Percentiles rank a stretch among this genome's conserved stretches.
Conservation (phyloP, 2,113 vertebrate genomes). For the Cryptomyrus ogoouensis region DNA sequence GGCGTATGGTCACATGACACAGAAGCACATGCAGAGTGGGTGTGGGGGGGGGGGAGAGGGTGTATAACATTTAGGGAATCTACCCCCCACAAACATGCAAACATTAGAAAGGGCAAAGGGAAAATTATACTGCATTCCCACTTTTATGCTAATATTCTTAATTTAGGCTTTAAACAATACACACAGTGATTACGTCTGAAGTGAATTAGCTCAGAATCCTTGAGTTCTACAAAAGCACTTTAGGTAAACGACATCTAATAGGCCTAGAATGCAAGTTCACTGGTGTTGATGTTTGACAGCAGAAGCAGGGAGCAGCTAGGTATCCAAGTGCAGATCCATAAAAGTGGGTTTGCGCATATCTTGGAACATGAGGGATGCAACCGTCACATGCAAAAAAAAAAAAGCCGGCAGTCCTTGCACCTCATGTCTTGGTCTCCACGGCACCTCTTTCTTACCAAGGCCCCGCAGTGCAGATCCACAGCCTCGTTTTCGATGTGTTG, state of each 20-base stretch:
- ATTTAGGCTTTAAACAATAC: not conserved
- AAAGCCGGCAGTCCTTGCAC: not conserved
- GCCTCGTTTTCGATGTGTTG: not conserved
- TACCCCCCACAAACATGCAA: conserved; percentile 27
- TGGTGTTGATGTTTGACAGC: not conserved
- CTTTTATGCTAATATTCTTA: conserved; percentile 21
- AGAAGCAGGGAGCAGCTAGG: not conserved
- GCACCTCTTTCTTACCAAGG: not conserved
- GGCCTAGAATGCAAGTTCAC: not conserved
- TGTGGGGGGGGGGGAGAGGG: conserved; percentile 20
- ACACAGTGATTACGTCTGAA: not conserved
- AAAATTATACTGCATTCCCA: conserved; percentile 34
- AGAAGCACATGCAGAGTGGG: conserved; percentile 51
- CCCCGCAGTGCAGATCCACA: not conserved
- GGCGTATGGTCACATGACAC: conserved; percentile 48
- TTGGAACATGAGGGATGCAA: not conserved
- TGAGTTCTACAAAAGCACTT: not conserved
- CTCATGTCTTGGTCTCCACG: not conserved
- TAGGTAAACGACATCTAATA: not conserved
- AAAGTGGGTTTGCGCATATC: conserved; percentile 31
- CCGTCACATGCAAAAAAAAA: conserved; percentile 23
- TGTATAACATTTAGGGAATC: conserved; percentile 12
- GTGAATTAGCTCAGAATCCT: not conserved
- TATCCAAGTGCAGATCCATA: conserved; percentile 19
- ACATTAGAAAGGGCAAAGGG: conserved; percentile 15